phyloP scores from a whole-genome alignment of 1,140 invertebrate species.

The Latrodectus geometricus region DNA sequence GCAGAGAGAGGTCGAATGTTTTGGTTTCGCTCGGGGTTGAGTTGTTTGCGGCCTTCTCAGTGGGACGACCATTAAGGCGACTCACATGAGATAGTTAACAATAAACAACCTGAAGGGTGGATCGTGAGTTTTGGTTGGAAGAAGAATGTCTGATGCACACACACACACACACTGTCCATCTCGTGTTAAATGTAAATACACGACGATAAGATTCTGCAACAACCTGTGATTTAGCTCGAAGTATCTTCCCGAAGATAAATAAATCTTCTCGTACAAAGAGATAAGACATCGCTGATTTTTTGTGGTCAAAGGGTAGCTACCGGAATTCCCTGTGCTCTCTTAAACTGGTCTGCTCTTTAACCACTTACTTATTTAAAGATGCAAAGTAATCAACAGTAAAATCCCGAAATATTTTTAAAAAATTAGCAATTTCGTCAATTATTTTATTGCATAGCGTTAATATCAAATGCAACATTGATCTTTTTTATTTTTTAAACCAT shows the following conservation, averaged over 20 bases:
- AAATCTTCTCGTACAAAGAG: no score
- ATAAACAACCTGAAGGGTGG: constrained; percentile 13
- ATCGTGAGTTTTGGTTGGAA: neutral
- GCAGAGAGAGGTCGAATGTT: neutral
- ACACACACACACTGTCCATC: neutral
- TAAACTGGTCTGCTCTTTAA: no score
- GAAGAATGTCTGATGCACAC: neutral
- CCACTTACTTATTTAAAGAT: no score
- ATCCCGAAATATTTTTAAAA: no score
- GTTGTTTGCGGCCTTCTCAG: neutral
- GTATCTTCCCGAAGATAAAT: neutral
- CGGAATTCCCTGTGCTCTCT: no score
- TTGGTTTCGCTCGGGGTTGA: constrained; percentile 13
- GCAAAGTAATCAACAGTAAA: no score
- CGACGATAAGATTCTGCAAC: neutral
- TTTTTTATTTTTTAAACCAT: no score
- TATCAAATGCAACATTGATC: no score
- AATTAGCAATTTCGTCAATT: no score
- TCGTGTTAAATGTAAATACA: neutral
- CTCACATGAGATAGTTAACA: neutral
- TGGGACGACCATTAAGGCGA: neutral
- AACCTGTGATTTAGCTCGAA: neutral
- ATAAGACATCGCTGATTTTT: no score
- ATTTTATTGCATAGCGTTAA: no score
- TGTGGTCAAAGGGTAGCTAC: no score